phyloP scores from a whole-genome alignment of 2,113 vertebrate genomes.

The Dromiciops gliroides region DNA sequence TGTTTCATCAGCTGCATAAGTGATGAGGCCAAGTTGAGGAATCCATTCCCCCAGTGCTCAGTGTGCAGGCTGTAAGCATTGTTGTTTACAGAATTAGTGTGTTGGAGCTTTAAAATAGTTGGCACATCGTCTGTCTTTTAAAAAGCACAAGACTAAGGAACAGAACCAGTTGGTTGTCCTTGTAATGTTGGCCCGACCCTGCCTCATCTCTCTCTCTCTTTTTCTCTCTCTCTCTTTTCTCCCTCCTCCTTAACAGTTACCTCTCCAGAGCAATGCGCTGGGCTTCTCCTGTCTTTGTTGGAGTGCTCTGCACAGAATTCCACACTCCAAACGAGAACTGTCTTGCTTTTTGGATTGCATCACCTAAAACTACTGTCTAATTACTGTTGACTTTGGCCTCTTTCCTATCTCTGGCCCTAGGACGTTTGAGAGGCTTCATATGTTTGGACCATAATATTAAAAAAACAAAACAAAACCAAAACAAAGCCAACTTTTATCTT shows the following conservation, averaged over 20 bases:
- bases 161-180: conserved; percentile 69
- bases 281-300: conserved; percentile 13
- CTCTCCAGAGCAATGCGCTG: neutral
- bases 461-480: neutral
- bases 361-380: neutral
- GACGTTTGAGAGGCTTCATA: neutral
- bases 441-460: neutral
- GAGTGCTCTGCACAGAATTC: neutral
- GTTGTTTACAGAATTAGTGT: conserved; percentile 88
- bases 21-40: conserved; percentile 97
- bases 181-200: conserved; percentile 53
- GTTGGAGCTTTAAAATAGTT: conserved; percentile 91
- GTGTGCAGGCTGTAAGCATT: conserved; percentile 86
- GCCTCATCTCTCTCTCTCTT: conserved; percentile 39
- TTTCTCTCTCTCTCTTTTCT: neutral
- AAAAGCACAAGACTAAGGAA: conserved; percentile 72
- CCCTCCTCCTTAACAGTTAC: conserved; percentile 31
- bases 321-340: conserved; percentile 17
- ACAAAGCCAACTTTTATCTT: neutral
- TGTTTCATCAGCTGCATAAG: conserved; percentile 98
- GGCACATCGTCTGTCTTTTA: conserved; percentile 83
- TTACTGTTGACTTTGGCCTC: neutral
- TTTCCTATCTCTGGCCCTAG: neutral
- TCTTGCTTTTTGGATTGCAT: neutral
- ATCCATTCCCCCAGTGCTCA: conserved; percentile 88